Evolutionary conservation across 2,113 vertebrate genomes (phyloP).

Genomic region (Tragelaphus scriptus): DNA sequence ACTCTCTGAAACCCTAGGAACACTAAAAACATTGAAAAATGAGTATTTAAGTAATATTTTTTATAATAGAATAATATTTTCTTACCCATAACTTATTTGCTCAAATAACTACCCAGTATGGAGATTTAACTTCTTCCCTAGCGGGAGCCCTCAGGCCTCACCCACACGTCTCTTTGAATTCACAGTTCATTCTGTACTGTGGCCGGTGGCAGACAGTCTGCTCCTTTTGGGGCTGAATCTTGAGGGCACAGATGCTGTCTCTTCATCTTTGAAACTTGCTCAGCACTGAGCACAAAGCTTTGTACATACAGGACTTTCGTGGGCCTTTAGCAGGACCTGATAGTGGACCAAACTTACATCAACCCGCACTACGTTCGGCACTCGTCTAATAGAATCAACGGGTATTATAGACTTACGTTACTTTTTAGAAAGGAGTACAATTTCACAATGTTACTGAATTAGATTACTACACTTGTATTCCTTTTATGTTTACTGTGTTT

Average conservation of each 20-base stretch:
- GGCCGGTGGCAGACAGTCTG: too few relatives aligned
- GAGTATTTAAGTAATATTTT: not conserved
- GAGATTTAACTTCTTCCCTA: too few relatives aligned
- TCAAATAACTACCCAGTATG: fast-evolving
- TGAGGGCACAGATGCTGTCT: fast-evolving
- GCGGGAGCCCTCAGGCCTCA: not conserved
- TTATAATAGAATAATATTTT: not conserved
- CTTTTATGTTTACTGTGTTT: not conserved
- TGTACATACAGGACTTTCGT: fast-evolving
- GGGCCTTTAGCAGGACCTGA: too few relatives aligned
- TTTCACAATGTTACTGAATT: not conserved
- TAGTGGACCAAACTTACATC: not conserved
- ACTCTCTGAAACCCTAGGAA: not conserved
- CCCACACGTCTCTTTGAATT: fast-evolving
- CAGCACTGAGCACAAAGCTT: not conserved
- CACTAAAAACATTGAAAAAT: not conserved
- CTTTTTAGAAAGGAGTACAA: not conserved
- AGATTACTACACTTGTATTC: not conserved
- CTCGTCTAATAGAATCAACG: fast-evolving
- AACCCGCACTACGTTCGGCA: fast-evolving
- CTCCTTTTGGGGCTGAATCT: not conserved
- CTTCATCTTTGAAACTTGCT: not conserved
- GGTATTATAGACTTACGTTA: fast-evolving
- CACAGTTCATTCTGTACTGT: fast-evolving
- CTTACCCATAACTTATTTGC: not conserved